Evolutionary conservation across 2,888 invertebrate species (phyloP).

Genomic region (Toxonevra muliebris): DNA sequence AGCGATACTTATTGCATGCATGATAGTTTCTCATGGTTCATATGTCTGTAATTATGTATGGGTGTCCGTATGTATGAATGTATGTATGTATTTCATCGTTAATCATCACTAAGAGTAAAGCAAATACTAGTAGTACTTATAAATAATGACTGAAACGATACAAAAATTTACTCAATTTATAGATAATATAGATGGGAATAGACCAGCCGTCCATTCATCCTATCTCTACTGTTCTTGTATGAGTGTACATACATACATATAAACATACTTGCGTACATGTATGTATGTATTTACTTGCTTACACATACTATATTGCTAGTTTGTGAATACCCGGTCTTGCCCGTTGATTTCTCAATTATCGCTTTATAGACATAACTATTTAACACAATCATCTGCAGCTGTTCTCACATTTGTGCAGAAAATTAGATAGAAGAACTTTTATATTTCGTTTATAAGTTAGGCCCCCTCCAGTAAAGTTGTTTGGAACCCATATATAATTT

Average conservation of each 20-base stretch:
- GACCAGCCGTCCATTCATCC: constrained; percentile 2
- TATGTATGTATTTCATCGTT: background rate
- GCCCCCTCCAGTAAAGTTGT: no score
- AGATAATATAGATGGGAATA: no score
- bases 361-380: no score
- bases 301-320: constrained; percentile 5
- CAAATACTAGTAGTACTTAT: background rate
- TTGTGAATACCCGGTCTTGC: background rate
- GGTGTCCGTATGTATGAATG: background rate
- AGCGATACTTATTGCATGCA: background rate
- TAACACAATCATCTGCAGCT: no score
- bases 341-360: no score
- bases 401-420: no score
- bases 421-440: no score
- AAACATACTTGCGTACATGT: constrained; percentile 11
- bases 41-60: constrained; percentile 2
- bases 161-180: no score
- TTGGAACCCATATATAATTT: no score
- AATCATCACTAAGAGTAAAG: no score
- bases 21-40: background rate
- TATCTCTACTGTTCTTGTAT: background rate
- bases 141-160: background rate
- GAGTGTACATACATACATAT: background rate
- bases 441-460: no score
- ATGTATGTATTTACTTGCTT: constrained; percentile 14